Base-by-base conservation (phyloP, 1,140 invertebrate species). In the Fopius arisanus region DNA sequence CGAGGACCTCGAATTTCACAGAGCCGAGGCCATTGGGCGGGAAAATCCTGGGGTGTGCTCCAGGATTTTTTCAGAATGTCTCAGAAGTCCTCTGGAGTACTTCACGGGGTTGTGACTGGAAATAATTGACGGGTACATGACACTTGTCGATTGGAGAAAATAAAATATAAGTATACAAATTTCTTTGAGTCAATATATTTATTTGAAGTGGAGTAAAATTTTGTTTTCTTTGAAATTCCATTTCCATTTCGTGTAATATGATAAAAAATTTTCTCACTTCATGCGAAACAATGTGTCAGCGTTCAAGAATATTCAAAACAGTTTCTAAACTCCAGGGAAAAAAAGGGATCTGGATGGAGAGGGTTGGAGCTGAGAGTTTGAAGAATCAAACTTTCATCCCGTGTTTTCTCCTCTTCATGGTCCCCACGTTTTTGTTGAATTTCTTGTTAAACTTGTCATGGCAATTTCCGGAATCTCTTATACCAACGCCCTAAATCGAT, bases 1-100 rank as follows among this genome's bases (percentile, higher is more conserved):
- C 80, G 85, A 88, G 0, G 91, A 93, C 81, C 91, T 91, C 73
- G 92, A 93, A 75, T 94, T 93, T 80, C 90, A 91, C 68, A 90
- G 91, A 14, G 92, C 92, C 0, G 92, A 94, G 83, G 84, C 89
- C 74, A 81, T 93, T 12, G 93, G 92, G 0, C 79, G 78, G 54
- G 86, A 87, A 43, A 84, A 86, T 0, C 86, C 83, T 1, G 87
- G 84, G 2, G 87, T 88, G 75, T 93, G 92, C 74, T 88, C 89
- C 72, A 79, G 81, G 1, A 78, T 91, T 29, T 92, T 92, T 79
- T 89, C 90, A 5, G 92, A 92, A 76, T 94, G 92, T 78, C 86
- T 89, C 41, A 84, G 86, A 3, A 92, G 90, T 6, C 84, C 92
- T 16, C 78, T 93, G 70, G 90, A 90, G 66, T 89, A 90, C 66